Evolutionary conservation across 2,797 vertebrate species (phyloP), one percentile per base, ranked within the genome.

Genomic region (Leontopithecus rosalia): DNA sequence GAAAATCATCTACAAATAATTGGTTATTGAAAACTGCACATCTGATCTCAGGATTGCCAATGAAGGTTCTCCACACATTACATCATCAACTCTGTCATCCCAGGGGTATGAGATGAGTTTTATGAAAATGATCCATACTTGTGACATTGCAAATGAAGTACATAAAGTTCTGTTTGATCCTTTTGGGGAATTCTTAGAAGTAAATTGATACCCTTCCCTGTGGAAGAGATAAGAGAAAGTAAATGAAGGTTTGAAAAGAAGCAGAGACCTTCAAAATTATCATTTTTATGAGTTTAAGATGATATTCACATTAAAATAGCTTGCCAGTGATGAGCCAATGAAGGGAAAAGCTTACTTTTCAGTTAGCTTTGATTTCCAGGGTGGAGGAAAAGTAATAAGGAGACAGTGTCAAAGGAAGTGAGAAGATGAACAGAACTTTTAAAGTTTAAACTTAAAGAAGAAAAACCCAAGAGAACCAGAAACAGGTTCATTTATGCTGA

Each of bases 231-330:
- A 83, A 80, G 91, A 88, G 24, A 84, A 91, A 36, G 50, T 84
- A 41, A 88, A n/a, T 30, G 72, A 55, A 79, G 14, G 14, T 48
- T 12, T 39, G 33, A 43, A 52, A 88, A 80, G 70, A 88, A 67
- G 75, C 7, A 33, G 7, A 64, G 77, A 75, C 14, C 24, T 88
- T 52, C 20, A 5, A 19, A 85, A 85, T 95, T 84, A 95, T 22
- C 77, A 64, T 84, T 84, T 76, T 77, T 77, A 88, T 95, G 26
- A 88, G 30, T 87, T 91, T 83, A 82, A 61, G 33, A 58, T 48
- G 57, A 72, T 70, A 52, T 48, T 64, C 50, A 43, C 22, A 52
- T 79, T 83, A 73, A 83, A 73, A n/a, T 43, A 22, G 72, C 55
- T 91, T 88, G 20, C 83, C 61, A 73, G 43, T 88, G 17, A 75